A percentile compares a stretch with the other conserved stretches of the same genome.
phyloP scores from a whole-genome alignment of 2,113 vertebrate species.

The Laticauda colubrina region DNA sequence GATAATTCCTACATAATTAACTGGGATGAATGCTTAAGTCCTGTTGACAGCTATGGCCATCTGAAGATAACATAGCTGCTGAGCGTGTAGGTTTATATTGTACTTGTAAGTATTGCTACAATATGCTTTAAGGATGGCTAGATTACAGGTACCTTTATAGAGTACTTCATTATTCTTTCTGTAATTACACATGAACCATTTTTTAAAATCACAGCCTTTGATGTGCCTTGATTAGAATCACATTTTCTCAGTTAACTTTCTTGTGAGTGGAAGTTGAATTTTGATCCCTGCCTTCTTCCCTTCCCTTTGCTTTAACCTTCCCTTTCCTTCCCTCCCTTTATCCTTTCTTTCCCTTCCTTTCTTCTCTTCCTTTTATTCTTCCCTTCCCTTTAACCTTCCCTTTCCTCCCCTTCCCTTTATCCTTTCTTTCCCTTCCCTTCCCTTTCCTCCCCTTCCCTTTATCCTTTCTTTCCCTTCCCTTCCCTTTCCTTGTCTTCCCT shows the following conservation, averaged over 20 bases:
- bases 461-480: no score
- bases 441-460: no score
- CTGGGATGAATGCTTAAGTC: constrained; percentile 35
- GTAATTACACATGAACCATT: neutral
- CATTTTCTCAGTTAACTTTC: neutral
- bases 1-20: constrained; percentile 42
- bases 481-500: no score
- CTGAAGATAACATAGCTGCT: constrained; percentile 22
- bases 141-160: neutral
- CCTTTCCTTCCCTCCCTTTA: no score
- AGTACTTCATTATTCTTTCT: constrained; percentile 11
- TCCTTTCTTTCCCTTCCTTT: no score
- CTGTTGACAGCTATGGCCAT: constrained; percentile 25
- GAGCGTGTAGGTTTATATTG: constrained; percentile 14
- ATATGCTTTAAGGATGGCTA: constrained; percentile 16
- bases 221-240: neutral
- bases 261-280: neutral
- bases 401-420: no score
- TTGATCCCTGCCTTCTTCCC: neutral
- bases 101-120: neutral
- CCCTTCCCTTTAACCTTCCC: no score
- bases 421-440: no score
- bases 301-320: neutral
- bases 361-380: no score
- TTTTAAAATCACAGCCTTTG: neutral